Percentiles rank a stretch among this genome's conserved stretches.
Evolutionary conservation across 2,888 invertebrate genomes (phyloP).

Genomic region (Chirona hameri): DNA sequence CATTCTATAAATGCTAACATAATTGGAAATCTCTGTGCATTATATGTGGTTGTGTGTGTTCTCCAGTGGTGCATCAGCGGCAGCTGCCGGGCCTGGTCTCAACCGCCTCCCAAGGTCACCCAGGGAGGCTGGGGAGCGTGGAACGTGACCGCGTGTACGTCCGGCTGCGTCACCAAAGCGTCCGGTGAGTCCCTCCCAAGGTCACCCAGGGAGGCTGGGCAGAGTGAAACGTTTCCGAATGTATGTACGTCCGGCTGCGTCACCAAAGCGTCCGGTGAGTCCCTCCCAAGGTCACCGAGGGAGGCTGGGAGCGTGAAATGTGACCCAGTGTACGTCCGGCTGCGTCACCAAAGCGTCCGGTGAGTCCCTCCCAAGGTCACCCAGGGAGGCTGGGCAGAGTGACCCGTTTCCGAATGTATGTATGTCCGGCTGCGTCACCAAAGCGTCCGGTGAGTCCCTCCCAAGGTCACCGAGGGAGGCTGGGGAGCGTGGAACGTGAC

Average conservation of each 20-base stretch:
- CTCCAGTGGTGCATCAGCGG: constrained; percentile 34
- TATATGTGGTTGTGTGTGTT: too few species aligned
- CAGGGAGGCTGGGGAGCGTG: constrained; percentile 61
- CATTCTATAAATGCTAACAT: too few species aligned
- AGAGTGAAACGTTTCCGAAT: constrained; percentile 58
- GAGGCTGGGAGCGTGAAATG: constrained; percentile 63
- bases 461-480: constrained; percentile 44
- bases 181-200: constrained; percentile 26
- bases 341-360: constrained; percentile 54
- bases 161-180: constrained; percentile 60
- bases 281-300: constrained; percentile 9
- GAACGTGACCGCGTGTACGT: constrained; percentile 59
- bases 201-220: constrained; percentile 56
- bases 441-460: constrained; percentile 41
- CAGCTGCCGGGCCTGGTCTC: constrained; percentile 31
- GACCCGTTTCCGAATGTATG: constrained; percentile 59
- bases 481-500: constrained; percentile 64
- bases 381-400: constrained; percentile 60
- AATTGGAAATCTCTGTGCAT: too few species aligned
- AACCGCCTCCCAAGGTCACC: background rate
- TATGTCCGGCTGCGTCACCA: constrained; percentile 65
- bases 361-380: constrained; percentile 26
- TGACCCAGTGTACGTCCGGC: constrained; percentile 61
- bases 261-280: constrained; percentile 45
- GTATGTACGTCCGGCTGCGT: constrained; percentile 68